A percentile compares a stretch with the other conserved stretches of the same genome.
Evolutionary conservation across 2,888 invertebrate species (phyloP).

Genomic region (Julus scandinavius): DNA sequence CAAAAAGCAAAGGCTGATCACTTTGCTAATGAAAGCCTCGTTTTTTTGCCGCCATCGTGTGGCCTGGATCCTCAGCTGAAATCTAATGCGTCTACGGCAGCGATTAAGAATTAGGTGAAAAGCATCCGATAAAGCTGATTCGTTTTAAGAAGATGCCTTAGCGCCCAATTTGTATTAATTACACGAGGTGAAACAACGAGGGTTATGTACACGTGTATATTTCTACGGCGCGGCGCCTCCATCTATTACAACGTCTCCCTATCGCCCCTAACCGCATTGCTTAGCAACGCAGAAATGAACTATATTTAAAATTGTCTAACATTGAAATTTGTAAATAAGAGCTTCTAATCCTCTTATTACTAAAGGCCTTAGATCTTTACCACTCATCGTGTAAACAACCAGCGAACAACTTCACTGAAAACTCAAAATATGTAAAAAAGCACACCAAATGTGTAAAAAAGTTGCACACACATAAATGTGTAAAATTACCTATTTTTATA

Average conservation of each 20-base stretch:
- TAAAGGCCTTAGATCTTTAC: not conserved
- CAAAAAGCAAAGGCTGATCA: no score
- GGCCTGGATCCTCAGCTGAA: no score
- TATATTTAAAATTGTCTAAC: not conserved
- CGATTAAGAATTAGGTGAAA: not conserved
- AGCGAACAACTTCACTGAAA: not conserved
- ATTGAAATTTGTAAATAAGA: not conserved
- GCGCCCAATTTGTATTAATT: slow-evolving; percentile 15
- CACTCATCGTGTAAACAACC: not conserved
- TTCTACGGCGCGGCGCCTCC: no score
- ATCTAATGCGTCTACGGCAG: no score
- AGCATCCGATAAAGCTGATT: not conserved
- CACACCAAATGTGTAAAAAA: no score
- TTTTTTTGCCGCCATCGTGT: no score
- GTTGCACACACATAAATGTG: no score
- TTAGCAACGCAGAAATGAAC: slow-evolving; percentile 27
- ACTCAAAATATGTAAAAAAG: no score
- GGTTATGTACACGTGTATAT: not conserved
- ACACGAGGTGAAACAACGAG: slow-evolving; percentile 18
- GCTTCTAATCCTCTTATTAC: not conserved
- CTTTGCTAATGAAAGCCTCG: no score
- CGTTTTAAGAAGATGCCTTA: not conserved
- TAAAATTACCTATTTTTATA: no score
- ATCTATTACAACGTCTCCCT: no score
- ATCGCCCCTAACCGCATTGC: not conserved